Conservation (phyloP, 2,113 vertebrate genomes). For the Vireo altiloquus region DNA sequence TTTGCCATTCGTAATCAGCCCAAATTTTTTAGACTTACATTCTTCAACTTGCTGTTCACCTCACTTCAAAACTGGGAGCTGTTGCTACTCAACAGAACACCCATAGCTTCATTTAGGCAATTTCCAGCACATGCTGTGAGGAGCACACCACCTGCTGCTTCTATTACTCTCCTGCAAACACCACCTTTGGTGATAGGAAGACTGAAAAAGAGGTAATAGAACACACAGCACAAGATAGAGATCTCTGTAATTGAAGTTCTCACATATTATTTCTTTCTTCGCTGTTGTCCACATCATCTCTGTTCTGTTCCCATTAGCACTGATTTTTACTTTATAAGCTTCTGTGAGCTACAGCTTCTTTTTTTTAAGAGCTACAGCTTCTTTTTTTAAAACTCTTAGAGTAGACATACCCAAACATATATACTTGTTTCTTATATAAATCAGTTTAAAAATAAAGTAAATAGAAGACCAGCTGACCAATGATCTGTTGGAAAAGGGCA, state of each 20-base stretch:
- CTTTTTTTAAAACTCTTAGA: background rate
- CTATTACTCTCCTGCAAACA: background rate
- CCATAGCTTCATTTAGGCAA: background rate
- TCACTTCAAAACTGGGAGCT: background rate
- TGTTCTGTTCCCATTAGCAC: background rate
- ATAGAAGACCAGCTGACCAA: background rate
- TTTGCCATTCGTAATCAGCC: background rate
- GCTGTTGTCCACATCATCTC: background rate
- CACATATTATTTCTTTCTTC: background rate
- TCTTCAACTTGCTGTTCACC: background rate
- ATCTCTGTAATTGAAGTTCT: background rate
- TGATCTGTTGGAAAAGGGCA: background rate
- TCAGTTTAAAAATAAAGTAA: background rate
- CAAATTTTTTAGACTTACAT: background rate
- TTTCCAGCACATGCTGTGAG: background rate
- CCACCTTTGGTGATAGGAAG: background rate
- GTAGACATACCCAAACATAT: background rate
- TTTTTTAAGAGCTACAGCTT: too few relatives aligned
- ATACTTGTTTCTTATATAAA: background rate
- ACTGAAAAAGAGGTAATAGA: background rate
- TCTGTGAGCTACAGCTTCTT: background rate
- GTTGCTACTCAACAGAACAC: background rate
- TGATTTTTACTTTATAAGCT: background rate
- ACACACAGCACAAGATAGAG: background rate
- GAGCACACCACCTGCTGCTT: background rate